A percentile compares a stretch with the other conserved stretches of the same genome.
Evolutionary conservation across 2,888 invertebrate species (phyloP).

Genomic region (Trichopria drosophilae): DNA sequence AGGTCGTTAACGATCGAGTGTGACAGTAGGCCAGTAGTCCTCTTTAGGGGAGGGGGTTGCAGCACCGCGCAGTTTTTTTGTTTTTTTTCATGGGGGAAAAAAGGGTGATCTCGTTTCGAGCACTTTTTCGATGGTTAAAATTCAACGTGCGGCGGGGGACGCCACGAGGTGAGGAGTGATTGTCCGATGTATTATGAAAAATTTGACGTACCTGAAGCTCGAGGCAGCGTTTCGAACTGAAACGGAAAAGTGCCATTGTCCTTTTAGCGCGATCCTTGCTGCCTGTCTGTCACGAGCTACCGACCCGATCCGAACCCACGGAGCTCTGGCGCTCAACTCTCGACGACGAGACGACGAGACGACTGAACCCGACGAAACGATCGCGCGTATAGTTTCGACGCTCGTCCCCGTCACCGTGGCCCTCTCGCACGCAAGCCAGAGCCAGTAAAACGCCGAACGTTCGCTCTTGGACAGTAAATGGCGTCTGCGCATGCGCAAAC

Average conservation of each 20-base stretch:
- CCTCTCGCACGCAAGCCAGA: not conserved
- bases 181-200: not conserved
- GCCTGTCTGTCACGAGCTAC: not conserved
- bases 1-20: too few relatives aligned
- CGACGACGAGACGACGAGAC: too few relatives aligned
- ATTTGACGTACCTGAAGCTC: conserved; percentile 52
- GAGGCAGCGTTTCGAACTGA: conserved; percentile 52
- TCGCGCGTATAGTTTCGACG: conserved; percentile 9
- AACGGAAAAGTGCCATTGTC: conserved; percentile 55
- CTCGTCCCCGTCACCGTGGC: conserved; percentile 17
- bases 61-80: too few relatives aligned
- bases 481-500: not conserved
- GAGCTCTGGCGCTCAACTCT: conserved; percentile 55
- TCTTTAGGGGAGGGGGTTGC: too few relatives aligned
- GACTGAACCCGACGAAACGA: too few relatives aligned
- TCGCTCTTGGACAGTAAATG: not conserved
- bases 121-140: too few relatives aligned
- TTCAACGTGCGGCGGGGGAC: too few relatives aligned
- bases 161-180: not conserved
- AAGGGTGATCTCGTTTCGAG: too few relatives aligned
- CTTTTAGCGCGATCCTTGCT: not conserved
- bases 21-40: too few relatives aligned
- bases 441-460: not conserved
- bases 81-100: too few relatives aligned
- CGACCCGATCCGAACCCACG: conserved; percentile 48